Evolutionary conservation across 1,140 invertebrate genomes (phyloP).

Genomic region (Microplitis mediator): DNA sequence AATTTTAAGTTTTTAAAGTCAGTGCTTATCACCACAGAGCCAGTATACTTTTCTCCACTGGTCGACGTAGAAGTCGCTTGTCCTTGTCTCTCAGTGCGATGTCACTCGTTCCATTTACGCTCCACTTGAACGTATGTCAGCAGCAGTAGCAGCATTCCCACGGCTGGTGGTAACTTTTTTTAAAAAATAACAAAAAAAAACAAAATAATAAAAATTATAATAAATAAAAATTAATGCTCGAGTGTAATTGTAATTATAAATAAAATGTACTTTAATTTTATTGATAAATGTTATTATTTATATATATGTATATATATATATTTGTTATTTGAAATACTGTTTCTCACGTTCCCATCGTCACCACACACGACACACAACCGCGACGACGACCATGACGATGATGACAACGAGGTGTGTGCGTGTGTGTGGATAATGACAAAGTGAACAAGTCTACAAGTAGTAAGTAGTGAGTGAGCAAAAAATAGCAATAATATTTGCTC

Average conservation of each 20-base stretch:
- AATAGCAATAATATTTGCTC: too few species aligned
- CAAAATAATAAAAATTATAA: not conserved
- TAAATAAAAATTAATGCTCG: not conserved
- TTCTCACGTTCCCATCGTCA: not conserved
- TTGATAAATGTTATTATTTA: too few species aligned
- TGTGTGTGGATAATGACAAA: conserved; percentile 17
- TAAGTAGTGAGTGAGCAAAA: not conserved
- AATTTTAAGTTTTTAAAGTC: not conserved
- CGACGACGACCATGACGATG: not conserved
- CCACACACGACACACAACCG: not conserved
- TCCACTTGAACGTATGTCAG: conserved; percentile 3
- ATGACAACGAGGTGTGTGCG: not conserved
- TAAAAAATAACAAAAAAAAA: not conserved
- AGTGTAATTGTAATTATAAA: not conserved
- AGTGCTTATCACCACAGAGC: not conserved
- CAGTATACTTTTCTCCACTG: conserved; percentile 6
- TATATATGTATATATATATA: too few species aligned
- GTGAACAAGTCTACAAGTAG: not conserved
- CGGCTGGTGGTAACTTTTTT: not conserved
- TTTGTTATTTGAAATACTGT: not conserved
- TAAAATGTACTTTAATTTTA: not conserved
- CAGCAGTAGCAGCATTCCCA: not conserved
- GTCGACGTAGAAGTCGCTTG: not conserved
- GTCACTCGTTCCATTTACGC: conserved; percentile 16
- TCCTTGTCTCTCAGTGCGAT: conserved; percentile 12